Evolutionary conservation across 2,888 invertebrate species (phyloP).

Genomic region (Nomada goodeniana): DNA sequence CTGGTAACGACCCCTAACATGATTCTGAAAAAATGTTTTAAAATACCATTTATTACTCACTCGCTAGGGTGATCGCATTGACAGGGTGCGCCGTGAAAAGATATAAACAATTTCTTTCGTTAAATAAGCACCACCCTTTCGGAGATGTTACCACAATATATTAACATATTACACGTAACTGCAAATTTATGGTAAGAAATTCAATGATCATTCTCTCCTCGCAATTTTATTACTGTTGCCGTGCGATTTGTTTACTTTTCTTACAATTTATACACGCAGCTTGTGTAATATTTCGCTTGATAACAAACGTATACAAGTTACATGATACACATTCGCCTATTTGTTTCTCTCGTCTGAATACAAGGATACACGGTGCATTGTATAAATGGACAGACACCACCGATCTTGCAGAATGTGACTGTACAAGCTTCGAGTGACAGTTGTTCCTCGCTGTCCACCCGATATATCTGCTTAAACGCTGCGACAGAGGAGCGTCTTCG

Average conservation of each 20-base stretch:
- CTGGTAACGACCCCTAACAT: too few relatives aligned
- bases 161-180: neutral
- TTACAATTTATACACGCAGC: slow-evolving; percentile 48
- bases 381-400: slow-evolving; percentile 63
- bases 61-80: too few relatives aligned
- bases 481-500: slow-evolving; percentile 52
- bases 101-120: too few relatives aligned
- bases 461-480: slow-evolving; percentile 75
- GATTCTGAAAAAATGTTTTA: too few relatives aligned
- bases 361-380: slow-evolving; percentile 35
- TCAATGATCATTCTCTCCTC: neutral
- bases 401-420: slow-evolving; percentile 81
- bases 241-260: slow-evolving; percentile 1
- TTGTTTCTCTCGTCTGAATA: slow-evolving; percentile 54
- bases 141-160: too few relatives aligned
- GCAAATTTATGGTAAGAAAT: neutral
- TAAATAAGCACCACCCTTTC: too few relatives aligned
- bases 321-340: slow-evolving; percentile 51
- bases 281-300: slow-evolving; percentile 57
- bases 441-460: slow-evolving; percentile 77
- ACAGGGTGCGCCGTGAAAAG: too few relatives aligned
- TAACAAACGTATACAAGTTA: slow-evolving; percentile 42
- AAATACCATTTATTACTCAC: too few relatives aligned
- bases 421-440: slow-evolving; percentile 79
- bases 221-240: slow-evolving; percentile 17